Conservation (phyloP, 1,140 invertebrate genomes). For the Lerema accius region DNA sequence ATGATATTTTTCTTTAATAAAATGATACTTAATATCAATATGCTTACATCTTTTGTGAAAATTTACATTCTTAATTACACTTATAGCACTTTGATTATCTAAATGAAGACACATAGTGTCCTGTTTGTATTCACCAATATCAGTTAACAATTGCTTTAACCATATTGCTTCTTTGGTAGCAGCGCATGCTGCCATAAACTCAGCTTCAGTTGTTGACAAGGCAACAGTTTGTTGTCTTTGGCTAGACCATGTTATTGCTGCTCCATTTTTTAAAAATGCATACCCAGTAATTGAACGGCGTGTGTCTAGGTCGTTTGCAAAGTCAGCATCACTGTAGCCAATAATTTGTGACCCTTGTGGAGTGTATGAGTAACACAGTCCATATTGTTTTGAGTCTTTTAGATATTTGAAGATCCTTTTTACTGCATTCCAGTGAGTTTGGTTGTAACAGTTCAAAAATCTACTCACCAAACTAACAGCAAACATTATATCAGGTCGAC, state of each 20-base stretch:
- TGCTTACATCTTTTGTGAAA: conserved; percentile 2
- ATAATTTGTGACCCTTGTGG: not conserved
- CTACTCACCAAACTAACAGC: conserved; percentile 32
- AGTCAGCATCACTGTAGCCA: not conserved
- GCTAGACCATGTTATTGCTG: not conserved
- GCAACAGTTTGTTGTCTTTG: not conserved
- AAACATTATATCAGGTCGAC: conserved; percentile 55
- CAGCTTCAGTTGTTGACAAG: not conserved
- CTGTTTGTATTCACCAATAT: not conserved
- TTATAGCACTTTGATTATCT: not conserved
- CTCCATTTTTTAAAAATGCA: not conserved
- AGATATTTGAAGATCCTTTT: conserved; percentile 27
- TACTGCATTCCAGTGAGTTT: conserved; percentile 26
- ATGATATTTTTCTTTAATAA: not conserved
- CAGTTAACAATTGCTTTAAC: not conserved
- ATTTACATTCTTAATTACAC: not conserved
- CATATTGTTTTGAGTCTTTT: conserved; percentile 36
- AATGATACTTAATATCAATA: not conserved
- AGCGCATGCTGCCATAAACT: not conserved
- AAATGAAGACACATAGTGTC: not conserved
- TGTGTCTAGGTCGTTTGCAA: not conserved
- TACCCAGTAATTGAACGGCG: not conserved
- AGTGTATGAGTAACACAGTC: conserved; percentile 11
- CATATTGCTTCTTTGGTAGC: not conserved
- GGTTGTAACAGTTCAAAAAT: conserved; percentile 19